Evolutionary conservation across 2,113 vertebrate species (phyloP), one percentile per base, ranked within the genome.

Genomic region (Ploceus nigricollis): DNA sequence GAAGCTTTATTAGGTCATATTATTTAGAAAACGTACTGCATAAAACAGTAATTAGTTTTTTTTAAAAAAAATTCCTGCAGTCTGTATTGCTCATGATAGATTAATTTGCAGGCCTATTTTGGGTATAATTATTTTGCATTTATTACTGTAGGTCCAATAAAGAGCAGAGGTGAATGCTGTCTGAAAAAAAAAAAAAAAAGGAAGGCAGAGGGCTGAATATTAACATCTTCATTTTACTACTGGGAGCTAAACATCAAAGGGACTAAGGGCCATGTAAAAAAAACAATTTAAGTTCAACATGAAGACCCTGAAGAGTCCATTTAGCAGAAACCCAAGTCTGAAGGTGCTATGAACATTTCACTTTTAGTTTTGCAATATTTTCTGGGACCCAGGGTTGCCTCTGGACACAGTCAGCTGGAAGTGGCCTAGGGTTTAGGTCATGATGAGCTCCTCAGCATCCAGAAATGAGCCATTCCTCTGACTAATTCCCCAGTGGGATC

Each of bases 401-500:
- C n/a, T 82, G 77, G 51, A 71, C 2, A 3, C 8, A 22, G 19
- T 35, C n/a, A 89, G 57, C 47, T 89, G 61, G 28, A 92, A 64
- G 25, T 71, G 64, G 37, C 83, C 78, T 4, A 0, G 48, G 65
- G 65, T 94, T 90, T 45, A 75, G 83, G 81, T 91, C 87, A 82
- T 51, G 69, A 31, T 10, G 48, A 94, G 42, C 54, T 93, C 48
- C 4, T 77, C 50, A 89, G 37, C 91, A 82, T 75, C 47, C 77
- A 84, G 73, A 87, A 91, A 89, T 82, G 89, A 95, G 77, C 65
- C 31, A 40, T 93, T 65, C 60, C 77, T 94, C 77, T 93, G 77
- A 94, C 61, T 84, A 95, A 95, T 11, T 3, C 23, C 83, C 77
- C 50, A 51, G 44, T 93, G 77, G 66, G 37, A 84, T 89, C 65